Evolutionary conservation across 1,140 invertebrate species (phyloP).

Genomic region (Tetragonula clypearis): DNA sequence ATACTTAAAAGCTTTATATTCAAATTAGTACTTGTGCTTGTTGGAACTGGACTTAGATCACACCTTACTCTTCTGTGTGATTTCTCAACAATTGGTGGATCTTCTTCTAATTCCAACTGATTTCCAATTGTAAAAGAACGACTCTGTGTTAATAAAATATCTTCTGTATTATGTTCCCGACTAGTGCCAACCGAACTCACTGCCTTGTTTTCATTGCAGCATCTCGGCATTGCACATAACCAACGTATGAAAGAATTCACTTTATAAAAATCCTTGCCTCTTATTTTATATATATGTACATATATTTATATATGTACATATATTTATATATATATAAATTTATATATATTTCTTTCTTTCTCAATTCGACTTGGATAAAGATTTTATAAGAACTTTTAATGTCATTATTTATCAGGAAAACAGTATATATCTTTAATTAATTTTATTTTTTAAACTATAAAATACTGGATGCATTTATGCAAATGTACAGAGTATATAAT

Average conservation of each 20-base stretch:
- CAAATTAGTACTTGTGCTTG: constrained; percentile 75
- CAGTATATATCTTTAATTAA: constrained; percentile 30
- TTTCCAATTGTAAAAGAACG: constrained; percentile 74
- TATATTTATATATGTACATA: background rate
- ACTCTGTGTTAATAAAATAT: constrained; percentile 75
- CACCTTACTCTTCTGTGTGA: constrained; percentile 79
- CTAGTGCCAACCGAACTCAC: constrained; percentile 78
- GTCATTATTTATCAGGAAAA: constrained; percentile 33
- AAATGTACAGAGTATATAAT: constrained; percentile 43
- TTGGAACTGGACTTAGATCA: constrained; percentile 79
- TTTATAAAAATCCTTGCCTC: constrained; percentile 59
- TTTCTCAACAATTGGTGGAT: constrained; percentile 75
- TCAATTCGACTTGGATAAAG: constrained; percentile 13
- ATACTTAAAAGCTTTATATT: constrained; percentile 78
- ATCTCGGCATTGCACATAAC: constrained; percentile 82
- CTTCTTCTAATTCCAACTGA: constrained; percentile 75
- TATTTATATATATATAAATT: constrained; percentile 19
- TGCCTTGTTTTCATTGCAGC: constrained; percentile 81
- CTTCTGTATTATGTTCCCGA: constrained; percentile 73
- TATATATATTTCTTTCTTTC: background rate
- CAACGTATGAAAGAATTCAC: constrained; percentile 60
- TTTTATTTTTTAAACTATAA: constrained; percentile 46
- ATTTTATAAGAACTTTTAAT: constrained; percentile 35
- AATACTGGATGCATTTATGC: constrained; percentile 53
- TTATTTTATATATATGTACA: constrained; percentile 27